A percentile compares a stretch with the other conserved stretches of the same genome.
Conservation (phyloP, 2,113 vertebrate genomes). For the Murina feae region DNA sequence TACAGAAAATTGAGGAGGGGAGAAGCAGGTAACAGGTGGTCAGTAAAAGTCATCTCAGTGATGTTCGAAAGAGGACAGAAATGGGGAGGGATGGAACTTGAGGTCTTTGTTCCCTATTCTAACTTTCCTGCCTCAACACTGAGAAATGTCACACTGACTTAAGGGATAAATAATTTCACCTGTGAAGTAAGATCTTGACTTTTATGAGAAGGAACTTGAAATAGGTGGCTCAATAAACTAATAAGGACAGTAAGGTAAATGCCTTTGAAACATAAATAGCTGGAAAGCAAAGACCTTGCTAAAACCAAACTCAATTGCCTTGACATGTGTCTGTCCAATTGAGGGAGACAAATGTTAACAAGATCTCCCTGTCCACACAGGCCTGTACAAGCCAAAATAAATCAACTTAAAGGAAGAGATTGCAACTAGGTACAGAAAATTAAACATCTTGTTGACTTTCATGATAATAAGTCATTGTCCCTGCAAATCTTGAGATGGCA, state of each 20-base stretch:
- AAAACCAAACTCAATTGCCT: neutral
- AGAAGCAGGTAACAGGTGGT: neutral
- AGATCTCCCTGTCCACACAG: neutral
- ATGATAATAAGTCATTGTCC: neutral
- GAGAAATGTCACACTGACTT: neutral
- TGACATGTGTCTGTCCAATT: neutral
- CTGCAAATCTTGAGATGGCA: neutral
- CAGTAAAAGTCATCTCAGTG: neutral
- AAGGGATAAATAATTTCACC: neutral
- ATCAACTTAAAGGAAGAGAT: neutral
- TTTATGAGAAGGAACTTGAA: neutral
- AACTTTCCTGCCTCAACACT: neutral
- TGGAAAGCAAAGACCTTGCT: neutral
- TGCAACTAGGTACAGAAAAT: neutral
- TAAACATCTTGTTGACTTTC: neutral
- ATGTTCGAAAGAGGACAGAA: neutral
- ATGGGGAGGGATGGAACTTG: neutral
- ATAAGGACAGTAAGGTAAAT: neutral
- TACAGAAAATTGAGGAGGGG: neutral
- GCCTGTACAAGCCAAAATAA: neutral
- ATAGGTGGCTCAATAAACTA: neutral
- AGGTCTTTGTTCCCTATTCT: neutral
- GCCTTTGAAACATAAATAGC: neutral
- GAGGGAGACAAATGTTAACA: neutral
- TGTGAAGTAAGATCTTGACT: neutral